Conservation (phyloP, 2,888 invertebrate species). For the Bugulina stolonifera region DNA sequence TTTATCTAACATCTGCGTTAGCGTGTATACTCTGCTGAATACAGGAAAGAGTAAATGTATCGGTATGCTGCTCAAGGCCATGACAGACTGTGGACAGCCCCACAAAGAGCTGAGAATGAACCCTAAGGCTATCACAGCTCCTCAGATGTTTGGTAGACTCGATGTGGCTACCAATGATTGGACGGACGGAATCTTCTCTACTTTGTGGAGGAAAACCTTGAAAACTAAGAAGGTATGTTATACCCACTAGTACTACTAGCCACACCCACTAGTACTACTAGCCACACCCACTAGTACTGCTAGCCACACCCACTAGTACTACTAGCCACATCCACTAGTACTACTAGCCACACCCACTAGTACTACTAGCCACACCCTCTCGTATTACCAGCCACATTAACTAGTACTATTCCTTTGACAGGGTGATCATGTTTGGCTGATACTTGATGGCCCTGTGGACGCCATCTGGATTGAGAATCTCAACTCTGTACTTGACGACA, state of each 20-base stretch:
- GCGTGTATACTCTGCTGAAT: too few species aligned
- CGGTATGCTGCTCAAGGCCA: conserved; percentile 78
- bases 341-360: too few species aligned
- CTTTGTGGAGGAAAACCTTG: conserved; percentile 89
- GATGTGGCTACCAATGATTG: conserved; percentile 97
- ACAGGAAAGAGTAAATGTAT: conserved; percentile 83
- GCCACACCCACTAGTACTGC: too few species aligned
- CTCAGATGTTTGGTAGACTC: conserved; percentile 93
- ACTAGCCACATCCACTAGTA: too few species aligned
- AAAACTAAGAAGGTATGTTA: conserved; percentile 74
- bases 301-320: too few species aligned
- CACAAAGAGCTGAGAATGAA: conserved; percentile 98
- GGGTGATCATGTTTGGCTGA: conserved; percentile 53
- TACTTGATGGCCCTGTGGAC: conserved; percentile 54
- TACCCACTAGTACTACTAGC: too few species aligned
- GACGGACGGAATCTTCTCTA: conserved; percentile 97
- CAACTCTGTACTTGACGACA: conserved; percentile 55
- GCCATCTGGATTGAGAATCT: conserved; percentile 56
- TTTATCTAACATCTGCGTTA: too few species aligned
- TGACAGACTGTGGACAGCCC: conserved; percentile 74
- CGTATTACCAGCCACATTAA: too few species aligned
- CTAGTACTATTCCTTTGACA: background rate
- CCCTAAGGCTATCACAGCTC: conserved; percentile 92
- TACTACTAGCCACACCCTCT: too few species aligned
- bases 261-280: too few species aligned